Percentiles rank a stretch among this genome's conserved stretches.
These are phyloP conservation scores for Lophura nycthemera DNA, from an alignment of 2,113 vertebrate genomes.

Conservation along the genomic window DNA sequence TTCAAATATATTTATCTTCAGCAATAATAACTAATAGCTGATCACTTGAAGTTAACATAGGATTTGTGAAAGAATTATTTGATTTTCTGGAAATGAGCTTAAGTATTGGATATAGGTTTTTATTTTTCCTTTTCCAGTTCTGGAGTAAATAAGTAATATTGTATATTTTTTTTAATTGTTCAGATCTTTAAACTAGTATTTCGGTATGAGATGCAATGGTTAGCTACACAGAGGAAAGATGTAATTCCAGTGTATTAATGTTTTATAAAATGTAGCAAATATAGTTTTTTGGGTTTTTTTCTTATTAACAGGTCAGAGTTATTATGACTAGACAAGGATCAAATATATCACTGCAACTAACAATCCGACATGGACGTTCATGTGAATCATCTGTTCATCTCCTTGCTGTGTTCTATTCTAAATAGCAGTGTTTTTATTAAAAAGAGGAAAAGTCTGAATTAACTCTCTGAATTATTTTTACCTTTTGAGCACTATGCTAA, in stretches of 20 bases:
- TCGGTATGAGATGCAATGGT: background rate
- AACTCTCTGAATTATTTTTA: background rate
- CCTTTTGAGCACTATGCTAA: background rate
- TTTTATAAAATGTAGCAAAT: background rate
- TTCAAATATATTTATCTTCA: background rate
- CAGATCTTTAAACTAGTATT: background rate
- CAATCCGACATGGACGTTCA: background rate
- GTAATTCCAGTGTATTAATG: background rate
- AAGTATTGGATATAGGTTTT: background rate
- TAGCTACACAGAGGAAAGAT: background rate
- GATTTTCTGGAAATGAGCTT: background rate
- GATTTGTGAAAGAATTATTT: background rate
- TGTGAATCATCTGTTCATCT: background rate
- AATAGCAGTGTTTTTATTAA: background rate
- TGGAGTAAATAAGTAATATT: background rate
- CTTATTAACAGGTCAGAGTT: background rate
- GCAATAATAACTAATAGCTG: background rate
- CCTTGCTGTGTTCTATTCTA: background rate
- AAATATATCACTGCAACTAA: background rate
- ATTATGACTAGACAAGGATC: background rate
- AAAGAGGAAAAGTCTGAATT: background rate
- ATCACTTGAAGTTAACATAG: background rate
- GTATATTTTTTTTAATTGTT: background rate
- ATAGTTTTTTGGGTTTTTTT: background rate
- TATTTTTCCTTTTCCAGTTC: background rate